Percentiles rank a stretch among this genome's conserved stretches.
Evolutionary conservation across 1,140 invertebrate species (phyloP).

Genomic region (Pinna nobilis): DNA sequence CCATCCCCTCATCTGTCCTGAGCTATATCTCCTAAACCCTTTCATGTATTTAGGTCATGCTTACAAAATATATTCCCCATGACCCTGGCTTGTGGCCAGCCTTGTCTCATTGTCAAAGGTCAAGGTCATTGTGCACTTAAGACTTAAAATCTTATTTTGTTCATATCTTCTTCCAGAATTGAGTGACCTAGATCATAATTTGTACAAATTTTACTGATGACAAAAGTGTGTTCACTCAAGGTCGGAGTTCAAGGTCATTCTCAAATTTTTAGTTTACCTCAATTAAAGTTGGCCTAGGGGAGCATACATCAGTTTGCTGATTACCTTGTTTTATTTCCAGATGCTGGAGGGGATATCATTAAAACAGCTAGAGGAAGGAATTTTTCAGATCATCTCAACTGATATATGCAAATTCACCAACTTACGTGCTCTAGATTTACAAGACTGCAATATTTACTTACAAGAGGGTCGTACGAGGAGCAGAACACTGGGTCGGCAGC

Average conservation of each 20-base stretch:
- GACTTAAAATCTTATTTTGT: no score
- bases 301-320: neutral
- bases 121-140: no score
- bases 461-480: constrained; percentile 58
- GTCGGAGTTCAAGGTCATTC: no score
- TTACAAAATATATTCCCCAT: no score
- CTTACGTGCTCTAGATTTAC: constrained; percentile 53
- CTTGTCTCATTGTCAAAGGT: no score
- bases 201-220: neutral
- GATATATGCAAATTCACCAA: constrained; percentile 53
- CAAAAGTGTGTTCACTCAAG: no score
- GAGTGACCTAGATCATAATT: neutral
- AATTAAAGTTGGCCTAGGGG: no score
- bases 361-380: constrained; percentile 58
- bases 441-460: constrained; percentile 63
- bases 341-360: constrained; percentile 57
- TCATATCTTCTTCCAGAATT: neutral
- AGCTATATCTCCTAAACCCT: no score
- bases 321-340: constrained; percentile 38
- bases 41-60: no score
- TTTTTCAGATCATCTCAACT: constrained; percentile 50
- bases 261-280: no score
- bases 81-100: no score
- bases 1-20: no score
- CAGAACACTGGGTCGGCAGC: constrained; percentile 39